Evolutionary conservation across 2,113 vertebrate genomes (phyloP).

Genomic region (Coryphaenoides rupestris): DNA sequence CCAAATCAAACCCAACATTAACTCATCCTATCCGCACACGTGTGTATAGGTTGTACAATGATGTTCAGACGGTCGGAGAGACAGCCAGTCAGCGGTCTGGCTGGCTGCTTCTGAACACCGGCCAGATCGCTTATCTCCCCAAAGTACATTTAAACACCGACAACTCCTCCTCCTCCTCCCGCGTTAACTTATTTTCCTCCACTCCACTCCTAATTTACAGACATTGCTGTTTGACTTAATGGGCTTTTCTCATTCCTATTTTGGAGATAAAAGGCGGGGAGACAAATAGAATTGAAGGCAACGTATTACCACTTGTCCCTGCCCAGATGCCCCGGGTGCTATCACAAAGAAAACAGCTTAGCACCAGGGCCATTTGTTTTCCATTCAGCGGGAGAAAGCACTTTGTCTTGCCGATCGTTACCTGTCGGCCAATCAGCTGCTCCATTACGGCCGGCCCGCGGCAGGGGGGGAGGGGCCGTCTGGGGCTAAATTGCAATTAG

Average conservation of each 20-base stretch:
- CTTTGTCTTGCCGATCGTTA: constrained; percentile 99
- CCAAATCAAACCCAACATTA: neutral
- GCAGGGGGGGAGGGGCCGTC: constrained; percentile 96
- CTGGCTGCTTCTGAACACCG: neutral
- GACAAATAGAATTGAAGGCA: constrained; percentile 71
- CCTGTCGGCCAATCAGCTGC: constrained; percentile 95
- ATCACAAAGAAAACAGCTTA: constrained; percentile 78
- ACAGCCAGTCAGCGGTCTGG: neutral
- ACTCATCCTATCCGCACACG: neutral
- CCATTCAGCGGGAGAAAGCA: constrained; percentile 75
- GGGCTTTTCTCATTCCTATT: constrained; percentile 56
- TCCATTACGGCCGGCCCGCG: constrained; percentile 93
- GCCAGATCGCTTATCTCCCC: neutral
- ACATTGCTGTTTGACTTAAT: constrained; percentile 61
- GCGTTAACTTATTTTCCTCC: too few relatives aligned
- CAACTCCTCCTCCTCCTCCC: too few relatives aligned
- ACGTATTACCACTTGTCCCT: constrained; percentile 71
- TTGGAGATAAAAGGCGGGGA: constrained; percentile 68
- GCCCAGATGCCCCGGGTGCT: constrained; percentile 70
- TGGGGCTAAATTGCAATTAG: constrained; percentile 99
- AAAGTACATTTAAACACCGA: neutral
- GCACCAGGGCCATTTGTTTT: constrained; percentile 70
- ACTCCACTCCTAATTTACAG: constrained; percentile 14
- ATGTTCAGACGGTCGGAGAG: neutral
- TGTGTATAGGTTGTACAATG: neutral